phyloP scores from a whole-genome alignment of 2,797 vertebrate genomes.

The Falco concolor region DNA sequence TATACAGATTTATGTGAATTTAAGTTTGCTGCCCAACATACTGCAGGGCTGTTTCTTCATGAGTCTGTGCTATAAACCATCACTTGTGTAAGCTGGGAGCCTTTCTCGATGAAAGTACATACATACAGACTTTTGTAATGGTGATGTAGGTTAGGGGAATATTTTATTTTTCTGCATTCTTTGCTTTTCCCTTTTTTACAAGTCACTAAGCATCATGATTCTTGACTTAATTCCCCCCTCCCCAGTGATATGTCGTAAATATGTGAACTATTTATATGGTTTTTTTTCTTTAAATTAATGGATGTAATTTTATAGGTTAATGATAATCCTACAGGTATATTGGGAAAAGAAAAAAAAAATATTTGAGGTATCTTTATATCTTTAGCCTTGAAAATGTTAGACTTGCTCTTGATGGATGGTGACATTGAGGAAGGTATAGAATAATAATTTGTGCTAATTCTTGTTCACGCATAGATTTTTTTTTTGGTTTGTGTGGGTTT shows the following conservation, averaged over 20 bases:
- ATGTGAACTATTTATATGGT: neutral
- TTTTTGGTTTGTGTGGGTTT: neutral
- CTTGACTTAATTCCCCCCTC: neutral
- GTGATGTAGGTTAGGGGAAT: neutral
- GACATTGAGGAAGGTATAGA: neutral
- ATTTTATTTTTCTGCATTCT: neutral
- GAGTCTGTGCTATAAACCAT: neutral
- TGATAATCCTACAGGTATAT: neutral
- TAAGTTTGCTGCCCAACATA: neutral
- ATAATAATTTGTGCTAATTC: neutral
- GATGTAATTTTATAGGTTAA: neutral
- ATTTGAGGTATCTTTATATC: neutral
- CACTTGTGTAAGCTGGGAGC: neutral
- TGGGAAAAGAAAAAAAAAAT: neutral
- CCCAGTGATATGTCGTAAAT: neutral
- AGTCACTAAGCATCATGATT: neutral
- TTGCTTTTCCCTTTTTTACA: neutral
- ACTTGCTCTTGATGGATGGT: neutral
- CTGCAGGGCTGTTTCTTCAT: neutral
- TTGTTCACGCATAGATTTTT: accelerated
- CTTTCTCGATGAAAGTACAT: neutral
- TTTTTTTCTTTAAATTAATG: neutral
- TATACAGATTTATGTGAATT: neutral
- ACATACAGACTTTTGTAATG: neutral
- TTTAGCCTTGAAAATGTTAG: neutral